Evolutionary conservation across 1,140 invertebrate species (phyloP), one percentile per base, ranked within the genome.

Genomic region (Drosophila neocordata): DNA sequence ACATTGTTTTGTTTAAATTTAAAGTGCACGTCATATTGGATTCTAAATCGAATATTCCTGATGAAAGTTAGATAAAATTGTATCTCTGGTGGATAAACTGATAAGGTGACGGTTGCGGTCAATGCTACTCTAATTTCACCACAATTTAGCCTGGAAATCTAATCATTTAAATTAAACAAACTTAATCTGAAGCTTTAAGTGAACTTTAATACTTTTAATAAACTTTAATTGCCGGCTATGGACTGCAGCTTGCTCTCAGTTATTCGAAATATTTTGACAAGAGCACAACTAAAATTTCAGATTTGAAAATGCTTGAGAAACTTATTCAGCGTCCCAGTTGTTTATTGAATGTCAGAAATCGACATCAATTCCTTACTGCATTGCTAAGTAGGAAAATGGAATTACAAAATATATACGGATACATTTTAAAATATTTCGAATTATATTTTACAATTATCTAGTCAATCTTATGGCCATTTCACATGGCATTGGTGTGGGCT

Each of bases 391-490:
- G 81, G 77, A 75, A 69, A 35, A 1, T 20, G 13, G 7, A 15
- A 7, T 18, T 6, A 7, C 27, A 51, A 0, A 9, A 1, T 51
- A 11, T 11, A 9, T 8, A 18, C 2, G 1, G 9, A 15, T 11
- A 8, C 5, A 27, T 27, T 22, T 11, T 18, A 2, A 53, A 6
- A 31, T 31, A 6, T 0, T 6, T 1, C 0, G 4, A 4, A 4
- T 31, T 31, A 6, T 31, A 9, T 41, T 22, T 11, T 8, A 41
- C 18, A 38, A 7, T 31, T 37, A 0, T 52, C 34, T 20, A 83
- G 84, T 88, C 12, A 88, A 89, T 60, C 9, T 87, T 0, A 87
- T 90, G 41, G 69, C 78, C 48, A 63, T 89, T n/a, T 65, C 85
- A 11, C 87, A 89, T 77, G 85, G 85, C 55, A 76, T 79, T 22